Evolutionary conservation across 2,888 invertebrate species (phyloP).

Genomic region (Sminthurides aquaticus): DNA sequence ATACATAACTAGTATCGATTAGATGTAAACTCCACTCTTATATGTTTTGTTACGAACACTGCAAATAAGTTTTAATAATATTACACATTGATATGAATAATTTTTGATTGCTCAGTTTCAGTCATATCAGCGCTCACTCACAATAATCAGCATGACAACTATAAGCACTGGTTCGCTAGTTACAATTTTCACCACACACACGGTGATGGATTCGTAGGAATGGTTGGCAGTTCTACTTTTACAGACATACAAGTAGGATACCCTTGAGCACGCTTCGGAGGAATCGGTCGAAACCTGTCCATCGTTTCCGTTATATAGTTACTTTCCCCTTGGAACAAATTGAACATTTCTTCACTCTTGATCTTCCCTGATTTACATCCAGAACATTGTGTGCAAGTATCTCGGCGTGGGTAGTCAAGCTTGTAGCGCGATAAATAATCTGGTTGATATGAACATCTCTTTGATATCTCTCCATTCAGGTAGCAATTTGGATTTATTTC

Average conservation of each 20-base stretch:
- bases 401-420: background rate
- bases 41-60: no score
- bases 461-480: background rate
- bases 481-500: background rate
- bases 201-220: background rate
- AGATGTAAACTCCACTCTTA: no score
- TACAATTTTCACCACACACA: background rate
- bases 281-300: constrained; percentile 6
- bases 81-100: no score
- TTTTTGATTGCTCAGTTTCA: no score
- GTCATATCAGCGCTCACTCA: no score
- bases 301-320: constrained; percentile 17
- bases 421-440: background rate
- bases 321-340: constrained; percentile 9
- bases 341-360: background rate
- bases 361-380: background rate
- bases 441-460: background rate
- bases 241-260: constrained; percentile 4
- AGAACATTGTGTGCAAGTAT: background rate
- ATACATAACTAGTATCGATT: no score
- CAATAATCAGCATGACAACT: no score
- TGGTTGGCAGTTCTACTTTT: background rate
- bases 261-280: constrained; percentile 8
- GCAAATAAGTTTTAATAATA: no score
- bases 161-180: background rate